Percentiles rank a stretch among this genome's conserved stretches.
Evolutionary conservation across 2,797 vertebrate species (phyloP).

Genomic region (Cuculus canorus): DNA sequence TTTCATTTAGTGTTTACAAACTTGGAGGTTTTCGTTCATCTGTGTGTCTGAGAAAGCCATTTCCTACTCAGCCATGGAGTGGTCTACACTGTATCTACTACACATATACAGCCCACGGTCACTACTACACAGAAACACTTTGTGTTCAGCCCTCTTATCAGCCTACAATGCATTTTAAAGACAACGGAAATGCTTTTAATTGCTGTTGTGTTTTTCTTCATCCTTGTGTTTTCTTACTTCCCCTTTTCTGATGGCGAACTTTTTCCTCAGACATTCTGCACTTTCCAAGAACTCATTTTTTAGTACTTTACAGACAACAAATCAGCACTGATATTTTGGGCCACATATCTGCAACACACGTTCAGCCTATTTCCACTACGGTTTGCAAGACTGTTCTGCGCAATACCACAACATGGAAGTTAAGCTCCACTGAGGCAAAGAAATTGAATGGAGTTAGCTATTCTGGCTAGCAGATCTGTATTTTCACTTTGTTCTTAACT

Average conservation of each 20-base stretch:
- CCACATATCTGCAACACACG: background rate
- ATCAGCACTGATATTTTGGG: background rate
- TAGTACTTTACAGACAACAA: background rate
- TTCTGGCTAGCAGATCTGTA: background rate
- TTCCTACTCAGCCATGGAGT: background rate
- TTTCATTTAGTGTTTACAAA: background rate
- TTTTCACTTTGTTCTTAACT: background rate
- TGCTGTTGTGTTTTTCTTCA: background rate
- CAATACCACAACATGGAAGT: background rate
- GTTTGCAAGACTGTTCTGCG: background rate
- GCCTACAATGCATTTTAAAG: background rate
- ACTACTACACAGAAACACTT: background rate
- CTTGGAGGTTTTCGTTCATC: background rate
- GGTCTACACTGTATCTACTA: background rate
- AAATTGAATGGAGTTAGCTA: background rate
- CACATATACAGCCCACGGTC: fast-evolving
- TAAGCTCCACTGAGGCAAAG: background rate
- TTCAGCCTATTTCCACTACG: background rate
- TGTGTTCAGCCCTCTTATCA: background rate
- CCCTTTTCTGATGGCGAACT: background rate
- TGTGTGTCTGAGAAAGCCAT: background rate
- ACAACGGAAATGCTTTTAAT: background rate
- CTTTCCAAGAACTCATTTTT: background rate
- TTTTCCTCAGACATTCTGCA: background rate
- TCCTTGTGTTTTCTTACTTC: background rate